Base-by-base conservation (phyloP, 2,888 invertebrate genomes). In the Galerucella nymphaeae region DNA sequence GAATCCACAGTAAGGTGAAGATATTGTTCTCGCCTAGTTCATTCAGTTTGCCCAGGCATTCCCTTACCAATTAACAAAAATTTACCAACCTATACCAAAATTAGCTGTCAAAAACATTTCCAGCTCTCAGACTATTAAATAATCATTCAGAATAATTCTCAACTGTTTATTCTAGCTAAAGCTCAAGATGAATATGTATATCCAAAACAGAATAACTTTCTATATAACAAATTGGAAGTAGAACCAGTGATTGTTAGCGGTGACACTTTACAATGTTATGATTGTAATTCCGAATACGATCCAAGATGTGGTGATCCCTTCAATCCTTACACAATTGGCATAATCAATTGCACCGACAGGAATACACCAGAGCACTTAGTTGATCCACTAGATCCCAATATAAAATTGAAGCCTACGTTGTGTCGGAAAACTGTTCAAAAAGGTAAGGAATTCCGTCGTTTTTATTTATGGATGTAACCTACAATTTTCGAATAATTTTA, bases 201-300 rank as follows among this genome's bases (percentile, higher is more conserved):
- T 64, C 70, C 70, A 38, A 65, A 65, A 13, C 74, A 64, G 55
- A 64, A 70, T 45, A 74, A 72, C 58, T 59, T 73, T 13, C 23
- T 73, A 23, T 72, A 76, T 48, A 70, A 68, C 38, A 61, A 50
- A 57, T 38, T 70, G n/a, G 75, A 72, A 13, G 50, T 53, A 38
- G 66, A 68, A 38, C 14, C 45, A 45, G 45, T 2, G 45, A 11
- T 45, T 4, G 8, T 30, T 30, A 11, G 16, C 1, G 50, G 58
- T 41, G 53, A 53, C n/a, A 14, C 20, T 14, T 90, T 95, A 75
- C 88, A 91, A 81, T 97, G 97, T 86, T 97, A 95, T 85, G 93
- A 95, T 82, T 97, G 97, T 87, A 97, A 97, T 88, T 97, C 97
- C 74, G 93, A 92, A 76, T 96, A 92, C 84, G 96, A 97, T 86